phyloP scores from a whole-genome alignment of 2,888 invertebrate genomes.

The Bombylius major region DNA sequence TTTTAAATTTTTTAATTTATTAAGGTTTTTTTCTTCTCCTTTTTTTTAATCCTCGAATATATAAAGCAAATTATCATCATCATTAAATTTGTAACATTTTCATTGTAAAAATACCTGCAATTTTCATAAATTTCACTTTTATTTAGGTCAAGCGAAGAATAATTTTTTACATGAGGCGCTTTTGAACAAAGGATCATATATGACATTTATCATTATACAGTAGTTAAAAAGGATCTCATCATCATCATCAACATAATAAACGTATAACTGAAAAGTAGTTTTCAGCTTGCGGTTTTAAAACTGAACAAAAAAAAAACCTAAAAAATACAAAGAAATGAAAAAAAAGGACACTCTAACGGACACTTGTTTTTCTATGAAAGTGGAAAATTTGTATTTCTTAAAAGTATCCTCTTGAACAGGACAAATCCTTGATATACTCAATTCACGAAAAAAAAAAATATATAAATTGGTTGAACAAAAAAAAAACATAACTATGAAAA shows the following conservation, averaged over 20 bases:
- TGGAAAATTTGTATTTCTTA: too few relatives aligned
- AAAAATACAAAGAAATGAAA: not conserved
- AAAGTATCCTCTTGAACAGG: too few relatives aligned
- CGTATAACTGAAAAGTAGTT: not conserved
- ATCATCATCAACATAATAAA: too few relatives aligned
- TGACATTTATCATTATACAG: conserved; percentile 8
- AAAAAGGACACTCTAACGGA: not conserved
- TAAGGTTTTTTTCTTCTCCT: too few relatives aligned
- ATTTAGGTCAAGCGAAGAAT: not conserved
- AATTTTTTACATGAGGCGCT: not conserved
- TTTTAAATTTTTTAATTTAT: too few relatives aligned
- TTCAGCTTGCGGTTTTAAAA: too few relatives aligned
- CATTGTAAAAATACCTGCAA: conserved; percentile 3
- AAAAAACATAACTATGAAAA: not conserved
- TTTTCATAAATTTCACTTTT: not conserved
- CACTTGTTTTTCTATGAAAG: not conserved
- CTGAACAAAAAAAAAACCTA: too few relatives aligned
- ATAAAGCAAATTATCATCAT: not conserved
- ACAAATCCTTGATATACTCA: too few relatives aligned
- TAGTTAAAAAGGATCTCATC: not conserved
- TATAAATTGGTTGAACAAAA: not conserved
- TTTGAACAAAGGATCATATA: not conserved
- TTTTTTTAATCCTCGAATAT: too few relatives aligned
- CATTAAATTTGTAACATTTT: conserved; percentile 15
- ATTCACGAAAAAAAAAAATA: not conserved